phyloP scores from a whole-genome alignment of 1,140 invertebrate genomes.

The Epicauta chinensis region DNA sequence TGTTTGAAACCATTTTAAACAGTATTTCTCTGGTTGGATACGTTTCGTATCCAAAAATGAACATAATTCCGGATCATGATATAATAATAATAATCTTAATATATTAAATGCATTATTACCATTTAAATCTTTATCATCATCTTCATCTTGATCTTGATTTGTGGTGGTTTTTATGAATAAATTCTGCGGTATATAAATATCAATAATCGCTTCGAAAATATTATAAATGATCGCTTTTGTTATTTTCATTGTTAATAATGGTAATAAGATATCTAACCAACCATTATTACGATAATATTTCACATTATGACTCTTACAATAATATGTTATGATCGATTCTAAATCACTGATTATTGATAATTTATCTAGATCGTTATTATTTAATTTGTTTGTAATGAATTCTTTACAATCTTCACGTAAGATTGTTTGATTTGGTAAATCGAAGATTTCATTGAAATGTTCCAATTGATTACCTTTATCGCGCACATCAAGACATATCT shows the following conservation, averaged over 20 bases:
- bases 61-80: conserved; percentile 97
- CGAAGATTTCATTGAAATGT: conserved; percentile 93
- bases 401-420: conserved; percentile 86
- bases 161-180: conserved; percentile 41
- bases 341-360: conserved; percentile 84
- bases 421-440: conserved; percentile 84
- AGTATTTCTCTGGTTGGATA: conserved; percentile 89
- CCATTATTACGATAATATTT: conserved; percentile 77
- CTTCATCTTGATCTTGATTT: too few species aligned
- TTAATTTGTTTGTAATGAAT: conserved; percentile 77
- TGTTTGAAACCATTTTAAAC: conserved; percentile 82
- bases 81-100: conserved; percentile 81
- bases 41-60: conserved; percentile 94
- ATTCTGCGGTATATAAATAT: conserved; percentile 82
- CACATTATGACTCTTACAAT: conserved; percentile 80
- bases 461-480: conserved; percentile 74
- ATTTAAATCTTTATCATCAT: too few species aligned
- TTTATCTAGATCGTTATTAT: conserved; percentile 93
- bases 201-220: conserved; percentile 86
- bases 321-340: conserved; percentile 93
- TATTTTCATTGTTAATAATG: conserved; percentile 82
- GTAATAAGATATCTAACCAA: conserved; percentile 89
- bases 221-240: conserved; percentile 83
- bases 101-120: conserved; percentile 68
- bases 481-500: conserved; percentile 71